These are phyloP conservation scores for Muscicapa striata DNA, from an alignment of 2,797 vertebrate species.

Conservation along the genomic window DNA sequence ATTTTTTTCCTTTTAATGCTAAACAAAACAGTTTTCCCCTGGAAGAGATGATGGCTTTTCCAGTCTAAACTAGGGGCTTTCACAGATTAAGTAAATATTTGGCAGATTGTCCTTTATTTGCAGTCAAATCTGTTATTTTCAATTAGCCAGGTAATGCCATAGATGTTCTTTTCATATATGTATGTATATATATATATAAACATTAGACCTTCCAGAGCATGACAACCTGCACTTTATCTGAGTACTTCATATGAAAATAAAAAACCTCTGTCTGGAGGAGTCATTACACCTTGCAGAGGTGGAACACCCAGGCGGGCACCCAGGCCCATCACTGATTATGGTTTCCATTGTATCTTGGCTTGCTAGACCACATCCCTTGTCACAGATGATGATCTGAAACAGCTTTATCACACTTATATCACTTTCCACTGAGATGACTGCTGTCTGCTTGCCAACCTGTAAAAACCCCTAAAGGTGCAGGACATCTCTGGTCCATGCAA, in stretches of 20 bases:
- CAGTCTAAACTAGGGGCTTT: not conserved
- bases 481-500: rapidly evolving
- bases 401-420: not conserved
- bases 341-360: not conserved
- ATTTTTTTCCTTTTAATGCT: not conserved
- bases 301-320: not conserved
- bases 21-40: not conserved
- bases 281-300: not conserved
- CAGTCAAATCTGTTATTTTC: not conserved
- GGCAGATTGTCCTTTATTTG: not conserved
- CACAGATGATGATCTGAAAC: rapidly evolving
- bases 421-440: not conserved
- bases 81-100: not conserved
- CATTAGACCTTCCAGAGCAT: not conserved
- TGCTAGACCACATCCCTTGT: not conserved
- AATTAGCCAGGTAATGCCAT: not conserved
- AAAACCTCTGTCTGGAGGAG: not conserved
- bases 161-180: not conserved
- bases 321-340: not conserved
- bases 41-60: not conserved
- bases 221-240: not conserved
- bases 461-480: rapidly evolving
- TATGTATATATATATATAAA: too few relatives aligned
- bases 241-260: not conserved
- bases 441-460: not conserved